Base-by-base conservation (phyloP, 2,888 invertebrate species). In the Andrena dorsata region DNA sequence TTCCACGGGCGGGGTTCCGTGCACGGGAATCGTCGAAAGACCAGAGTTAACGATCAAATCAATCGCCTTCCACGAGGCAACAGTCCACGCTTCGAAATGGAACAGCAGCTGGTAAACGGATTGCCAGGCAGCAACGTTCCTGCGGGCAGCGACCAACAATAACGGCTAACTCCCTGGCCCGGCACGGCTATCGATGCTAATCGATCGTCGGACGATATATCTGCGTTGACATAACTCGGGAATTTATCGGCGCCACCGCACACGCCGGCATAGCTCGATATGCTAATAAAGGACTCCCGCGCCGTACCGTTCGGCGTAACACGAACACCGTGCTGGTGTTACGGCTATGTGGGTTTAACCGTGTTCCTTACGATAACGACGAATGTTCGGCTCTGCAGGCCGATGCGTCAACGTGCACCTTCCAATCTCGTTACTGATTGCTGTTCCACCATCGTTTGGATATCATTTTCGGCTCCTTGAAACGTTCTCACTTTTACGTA, bases 101-200 rank as follows among this genome's bases (percentile, higher is more conserved):
- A 71, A 72, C 71, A 76, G 76, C 75, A 66, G 61, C 74, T 56
- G 49, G 80, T 72, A 84, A 88, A 85, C 85, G 82, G 87, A 87
- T 89, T 83, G 85, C 86, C 75, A 85, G 86, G 82, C 82, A 86
- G 82, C 80, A 51, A 51, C 51, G 86, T 78, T 71, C 77, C 86
- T 89, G 80, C 60, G 74, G 63, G 64, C 69, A 58, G 60, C 77
- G 83, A 83, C 83, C 89, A 90, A 90, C 89, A 90, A 89, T 89
- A 86, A 70, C 84, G 72, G 84, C 83, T 49, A 83, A 80, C 83
- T 86, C 83, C 83, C 87, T 86, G 87, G 41, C 88, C 89, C 86
- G 92, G 70, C 86, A 88, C 86, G 90, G 88, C 91, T 90, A 92
- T 91, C 90, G 91, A 89, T 91, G 91, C 90, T 92, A 92, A 92